phyloP scores from a whole-genome alignment of 2,888 invertebrate genomes.

The Catocala fraxini region DNA sequence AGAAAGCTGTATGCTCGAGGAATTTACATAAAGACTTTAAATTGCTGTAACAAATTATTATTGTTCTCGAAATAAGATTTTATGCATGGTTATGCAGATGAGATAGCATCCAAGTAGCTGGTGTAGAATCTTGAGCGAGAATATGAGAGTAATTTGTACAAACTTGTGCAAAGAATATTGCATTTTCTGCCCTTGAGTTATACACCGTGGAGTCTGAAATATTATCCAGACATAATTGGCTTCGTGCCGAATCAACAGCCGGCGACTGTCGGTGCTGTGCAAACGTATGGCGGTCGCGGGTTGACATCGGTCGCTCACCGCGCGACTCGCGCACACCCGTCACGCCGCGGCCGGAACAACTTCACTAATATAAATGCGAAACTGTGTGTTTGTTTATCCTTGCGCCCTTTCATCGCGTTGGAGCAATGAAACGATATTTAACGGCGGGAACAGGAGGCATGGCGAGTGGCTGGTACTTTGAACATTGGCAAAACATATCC shows the following conservation, averaged over 20 bases:
- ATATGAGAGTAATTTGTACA: constrained; percentile 35
- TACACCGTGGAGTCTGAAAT: constrained; percentile 24
- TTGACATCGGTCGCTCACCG: constrained; percentile 11
- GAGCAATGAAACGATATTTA: too few relatives aligned
- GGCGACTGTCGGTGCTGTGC: constrained; percentile 27
- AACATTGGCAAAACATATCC: too few relatives aligned
- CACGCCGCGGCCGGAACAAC: constrained; percentile 6
- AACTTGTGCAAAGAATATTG: constrained; percentile 16
- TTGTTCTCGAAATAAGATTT: constrained; percentile 51
- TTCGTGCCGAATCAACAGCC: constrained; percentile 35
- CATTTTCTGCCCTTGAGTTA: constrained; percentile 20
- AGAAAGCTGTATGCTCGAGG: constrained; percentile 14
- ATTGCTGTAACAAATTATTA: constrained; percentile 42
- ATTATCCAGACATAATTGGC: constrained; percentile 33
- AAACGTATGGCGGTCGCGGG: constrained; percentile 23
- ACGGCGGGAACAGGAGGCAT: too few relatives aligned
- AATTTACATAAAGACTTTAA: constrained; percentile 34
- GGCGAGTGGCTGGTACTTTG: too few relatives aligned
- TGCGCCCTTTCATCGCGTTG: too few relatives aligned
- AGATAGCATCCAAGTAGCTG: constrained; percentile 36
- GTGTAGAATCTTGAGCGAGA: constrained; percentile 30
- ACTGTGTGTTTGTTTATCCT: too few relatives aligned
- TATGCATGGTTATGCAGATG: constrained; percentile 50
- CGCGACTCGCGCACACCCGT: constrained; percentile 24
- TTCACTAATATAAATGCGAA: constrained; percentile 1